Base-by-base conservation (phyloP, 2,888 invertebrate species). In the Urechis unicinctus region DNA sequence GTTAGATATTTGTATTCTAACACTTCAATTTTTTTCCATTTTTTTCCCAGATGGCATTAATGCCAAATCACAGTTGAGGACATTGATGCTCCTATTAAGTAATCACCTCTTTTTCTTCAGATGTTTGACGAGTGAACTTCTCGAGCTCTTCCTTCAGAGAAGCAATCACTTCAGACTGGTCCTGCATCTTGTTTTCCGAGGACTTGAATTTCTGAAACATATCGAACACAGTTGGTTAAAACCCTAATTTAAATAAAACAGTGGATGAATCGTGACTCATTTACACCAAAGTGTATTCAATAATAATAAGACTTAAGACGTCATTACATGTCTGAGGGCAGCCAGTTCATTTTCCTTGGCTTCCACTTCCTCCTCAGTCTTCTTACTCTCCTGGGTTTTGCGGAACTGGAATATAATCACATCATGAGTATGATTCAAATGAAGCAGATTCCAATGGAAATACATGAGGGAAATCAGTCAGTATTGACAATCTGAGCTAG, bases 261-360 rank as follows among this genome's bases (percentile, higher is more conserved):
- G 36, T 36, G 36, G 17, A 36, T 9, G 17, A 17, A 17, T 13
- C 9, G 17, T 36, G 17, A 36, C 17, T 36, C 9, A n/a, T n/a
- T n/a, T n/a, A n/a, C n/a, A n/a, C n/a, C n/a, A n/a, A n/a, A n/a
- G n/a, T n/a, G n/a, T n/a, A n/a, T n/a, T 17, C 36, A 17, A 36
- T 36, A 17, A 36, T 9, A 36, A 9, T 36, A 13, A 36, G 17
- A 13, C 17, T 13, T 36, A 36, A 13, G 2, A 48, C 54, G 45
- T n/a, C n/a, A n/a, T n/a, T 55, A 76, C 74, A 65, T 71, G 68
- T 70, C 70, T 64, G 0, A 76, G 61, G 46, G 65, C 67, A 48
- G 70, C 66, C 6, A 75, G 61, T 57, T 78, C 77, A 58, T 71
- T 72, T 42, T 76, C 76, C 56, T 73, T 65, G 1, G 70, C 71